Evolutionary conservation across 2,888 invertebrate genomes (phyloP), one percentile per base, ranked within the genome.

Genomic region (Gisinianus flammeolus): DNA sequence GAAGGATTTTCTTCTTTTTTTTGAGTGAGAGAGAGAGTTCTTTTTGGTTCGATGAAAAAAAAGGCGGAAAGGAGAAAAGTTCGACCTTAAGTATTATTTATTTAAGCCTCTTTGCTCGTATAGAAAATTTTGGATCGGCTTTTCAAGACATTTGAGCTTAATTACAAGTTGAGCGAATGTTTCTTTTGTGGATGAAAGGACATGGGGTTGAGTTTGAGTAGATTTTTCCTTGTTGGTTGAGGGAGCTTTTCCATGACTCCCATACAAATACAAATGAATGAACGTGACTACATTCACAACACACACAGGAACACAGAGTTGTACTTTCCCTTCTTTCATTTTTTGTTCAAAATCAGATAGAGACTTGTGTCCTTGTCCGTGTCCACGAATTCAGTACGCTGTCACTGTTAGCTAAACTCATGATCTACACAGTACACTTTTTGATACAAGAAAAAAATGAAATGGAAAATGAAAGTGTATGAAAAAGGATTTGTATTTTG

Each of bases 251-350:
- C n/a, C n/a, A n/a, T n/a, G n/a, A n/a, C n/a, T n/a, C n/a, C n/a
- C n/a, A n/a, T n/a, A n/a, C n/a, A n/a, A n/a, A n/a, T n/a, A n/a
- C n/a, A n/a, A n/a, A n/a, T n/a, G n/a, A n/a, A 58, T 31, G 72
- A 72, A 58, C 72, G 72, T 72, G 72, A 72, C 72, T 58, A 30
- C 31, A 58, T 72, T 72, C 30, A 72, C 58, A 5, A 12, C 62
- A 26, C 62, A 24, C 62, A 64, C 26, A 26, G 4, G 12, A 5
- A 22, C 2, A 24, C 66, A 66, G 10, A 66, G 28, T 4, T 44
- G 16, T 44, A 44, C 52, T 44, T 4, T 26, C n/a, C n/a, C n/a
- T n/a, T n/a, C n/a, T n/a, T n/a, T n/a, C n/a, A n/a, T n/a, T n/a
- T n/a, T n/a, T n/a, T n/a, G n/a, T n/a, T n/a, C n/a, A n/a, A n/a